Percentiles rank a stretch among this genome's conserved stretches.
Evolutionary conservation across 2,113 vertebrate genomes (phyloP).

Genomic region (Camelus dromedarius): DNA sequence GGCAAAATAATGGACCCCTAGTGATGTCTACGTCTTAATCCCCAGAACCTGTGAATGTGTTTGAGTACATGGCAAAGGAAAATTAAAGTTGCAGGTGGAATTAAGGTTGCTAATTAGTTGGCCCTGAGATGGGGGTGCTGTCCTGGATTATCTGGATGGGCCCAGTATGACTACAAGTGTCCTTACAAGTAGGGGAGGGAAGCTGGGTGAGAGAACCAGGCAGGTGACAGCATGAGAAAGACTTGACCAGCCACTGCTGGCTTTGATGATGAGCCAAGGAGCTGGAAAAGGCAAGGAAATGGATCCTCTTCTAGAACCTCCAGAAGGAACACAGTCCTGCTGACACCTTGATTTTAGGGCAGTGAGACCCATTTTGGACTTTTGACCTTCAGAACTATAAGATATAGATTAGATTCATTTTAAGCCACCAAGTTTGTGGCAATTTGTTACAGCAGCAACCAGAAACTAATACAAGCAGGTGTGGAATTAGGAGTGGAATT

Average conservation of each 20-base stretch:
- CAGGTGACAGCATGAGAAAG: not conserved
- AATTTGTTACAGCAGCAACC: not conserved
- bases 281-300: not conserved
- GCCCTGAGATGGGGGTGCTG: not conserved
- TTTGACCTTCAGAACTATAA: not conserved
- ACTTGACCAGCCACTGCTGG: not conserved
- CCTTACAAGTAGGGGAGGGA: not conserved
- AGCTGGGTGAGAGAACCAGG: not conserved
- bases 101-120: not conserved
- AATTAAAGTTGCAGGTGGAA: not conserved
- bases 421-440: not conserved
- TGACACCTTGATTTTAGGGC: not conserved
- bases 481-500: too few relatives aligned
- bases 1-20: not conserved
- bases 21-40: not conserved
- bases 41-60: not conserved
- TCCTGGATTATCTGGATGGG: not conserved
- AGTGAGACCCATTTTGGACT: not conserved
- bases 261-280: not conserved
- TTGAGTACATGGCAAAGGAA: not conserved
- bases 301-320: accelerated
- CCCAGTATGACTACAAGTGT: not conserved
- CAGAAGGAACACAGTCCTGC: not conserved
- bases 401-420: not conserved
- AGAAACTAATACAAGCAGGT: not conserved